These are phyloP conservation scores for Cheilosia impressa DNA, from an alignment of 2,888 invertebrate genomes.

Conservation along the genomic window DNA sequence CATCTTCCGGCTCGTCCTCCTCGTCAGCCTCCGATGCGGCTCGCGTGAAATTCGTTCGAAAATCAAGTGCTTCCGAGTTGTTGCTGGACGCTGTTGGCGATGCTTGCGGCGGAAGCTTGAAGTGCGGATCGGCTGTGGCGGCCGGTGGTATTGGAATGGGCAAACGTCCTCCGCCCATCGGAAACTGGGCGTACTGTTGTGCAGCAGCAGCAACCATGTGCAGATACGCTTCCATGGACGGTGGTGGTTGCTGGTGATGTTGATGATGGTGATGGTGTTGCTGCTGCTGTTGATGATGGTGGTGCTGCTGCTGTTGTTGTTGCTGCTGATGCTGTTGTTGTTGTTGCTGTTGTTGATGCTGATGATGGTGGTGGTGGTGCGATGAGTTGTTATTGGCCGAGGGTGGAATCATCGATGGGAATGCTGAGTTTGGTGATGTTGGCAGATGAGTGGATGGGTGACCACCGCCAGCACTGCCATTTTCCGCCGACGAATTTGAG, in stretches of 20 bases:
- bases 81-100: slow-evolving; percentile 85
- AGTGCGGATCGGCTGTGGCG: slow-evolving; percentile 84
- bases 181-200: slow-evolving; percentile 88
- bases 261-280: slow-evolving; percentile 82
- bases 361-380: slow-evolving; percentile 78
- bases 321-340: slow-evolving; percentile 86
- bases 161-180: slow-evolving; percentile 85
- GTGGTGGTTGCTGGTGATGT: slow-evolving; percentile 85
- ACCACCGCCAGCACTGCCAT: slow-evolving; percentile 82
- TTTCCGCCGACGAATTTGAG: slow-evolving; percentile 88
- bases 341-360: slow-evolving; percentile 84
- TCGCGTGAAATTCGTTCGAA: slow-evolving; percentile 89
- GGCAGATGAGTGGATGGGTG: slow-evolving; percentile 64
- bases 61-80: slow-evolving; percentile 89
- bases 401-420: slow-evolving; percentile 78
- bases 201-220: slow-evolving; percentile 89
- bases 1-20: slow-evolving; percentile 85
- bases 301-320: slow-evolving; percentile 49
- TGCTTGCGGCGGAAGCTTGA: slow-evolving; percentile 82
- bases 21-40: slow-evolving; percentile 84
- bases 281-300: slow-evolving; percentile 79
- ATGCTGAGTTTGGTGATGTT: slow-evolving; percentile 79
- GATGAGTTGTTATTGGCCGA: slow-evolving; percentile 70
- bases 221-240: slow-evolving; percentile 93
- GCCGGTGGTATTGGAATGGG: slow-evolving; percentile 88